These are phyloP conservation scores for Hippopotamus amphibius DNA, from an alignment of 2,113 vertebrate genomes.

Conservation along the genomic window DNA sequence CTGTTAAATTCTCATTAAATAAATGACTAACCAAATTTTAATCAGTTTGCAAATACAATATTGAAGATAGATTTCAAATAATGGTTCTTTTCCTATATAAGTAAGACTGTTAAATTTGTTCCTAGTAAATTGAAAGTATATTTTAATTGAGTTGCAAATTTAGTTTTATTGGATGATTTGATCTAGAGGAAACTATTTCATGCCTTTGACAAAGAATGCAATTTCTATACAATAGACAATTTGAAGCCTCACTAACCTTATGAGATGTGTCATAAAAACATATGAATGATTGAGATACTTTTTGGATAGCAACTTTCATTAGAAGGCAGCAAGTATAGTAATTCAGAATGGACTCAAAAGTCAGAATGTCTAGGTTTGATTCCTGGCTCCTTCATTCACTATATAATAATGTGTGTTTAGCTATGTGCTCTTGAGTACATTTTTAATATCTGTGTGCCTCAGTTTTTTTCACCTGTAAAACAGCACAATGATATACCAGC, in stretches of 20 bases:
- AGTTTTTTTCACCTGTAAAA: background rate
- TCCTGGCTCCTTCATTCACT: background rate
- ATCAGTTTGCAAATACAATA: conserved; percentile 48
- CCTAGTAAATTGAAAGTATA: conserved; percentile 8
- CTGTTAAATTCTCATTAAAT: conserved; percentile 60
- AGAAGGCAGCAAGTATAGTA: background rate
- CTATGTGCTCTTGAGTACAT: background rate
- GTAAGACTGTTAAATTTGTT: conserved; percentile 26
- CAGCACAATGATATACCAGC: background rate
- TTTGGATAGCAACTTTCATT: background rate
- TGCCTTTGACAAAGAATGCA: conserved; percentile 57
- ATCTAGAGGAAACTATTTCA: conserved; percentile 57
- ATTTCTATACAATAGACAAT: conserved; percentile 3
- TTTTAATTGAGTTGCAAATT: conserved; percentile 63
- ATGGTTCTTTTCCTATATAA: conserved; percentile 9
- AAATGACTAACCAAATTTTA: conserved; percentile 64
- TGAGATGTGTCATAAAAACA: conserved; percentile 4
- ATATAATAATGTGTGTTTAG: background rate
- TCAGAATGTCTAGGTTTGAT: background rate
- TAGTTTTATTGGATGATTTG: conserved; percentile 66
- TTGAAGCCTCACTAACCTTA: conserved; percentile 47
- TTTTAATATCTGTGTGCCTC: background rate
- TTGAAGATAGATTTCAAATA: conserved; percentile 49
- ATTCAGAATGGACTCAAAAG: background rate
- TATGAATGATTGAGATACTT: conserved; percentile 5